These are phyloP conservation scores for Gyps fulvus DNA, from an alignment of 2,113 vertebrate genomes.

Conservation along the genomic window DNA sequence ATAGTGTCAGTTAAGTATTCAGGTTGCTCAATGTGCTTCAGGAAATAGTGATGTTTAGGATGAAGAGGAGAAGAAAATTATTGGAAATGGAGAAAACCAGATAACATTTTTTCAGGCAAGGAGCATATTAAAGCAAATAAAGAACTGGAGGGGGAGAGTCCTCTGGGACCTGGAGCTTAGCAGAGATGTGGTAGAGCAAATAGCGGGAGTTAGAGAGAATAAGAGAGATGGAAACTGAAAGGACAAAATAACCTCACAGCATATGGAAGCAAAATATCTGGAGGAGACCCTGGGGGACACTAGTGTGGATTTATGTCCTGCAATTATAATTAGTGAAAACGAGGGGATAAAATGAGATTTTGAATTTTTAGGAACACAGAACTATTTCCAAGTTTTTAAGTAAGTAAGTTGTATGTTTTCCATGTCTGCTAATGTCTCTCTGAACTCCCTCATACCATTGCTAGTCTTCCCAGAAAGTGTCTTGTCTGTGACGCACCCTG, in stretches of 20 bases:
- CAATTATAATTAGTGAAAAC: constrained; percentile 33
- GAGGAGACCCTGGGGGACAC: background rate
- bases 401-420: background rate
- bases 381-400: background rate
- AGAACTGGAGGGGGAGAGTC: constrained; percentile 1
- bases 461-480: background rate
- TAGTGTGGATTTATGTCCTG: constrained; percentile 31
- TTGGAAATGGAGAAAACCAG: constrained; percentile 7
- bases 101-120: constrained; percentile 18
- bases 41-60: constrained; percentile 30
- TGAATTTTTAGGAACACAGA: background rate
- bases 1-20: background rate
- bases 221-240: constrained; percentile 2
- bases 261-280: constrained; percentile 27
- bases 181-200: constrained; percentile 33
- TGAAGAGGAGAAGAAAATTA: constrained; percentile 41
- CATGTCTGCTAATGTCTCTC: background rate
- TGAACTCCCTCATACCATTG: background rate
- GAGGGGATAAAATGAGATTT: constrained; percentile 26
- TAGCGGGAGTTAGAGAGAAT: background rate
- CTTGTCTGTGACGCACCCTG: background rate
- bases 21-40: background rate
- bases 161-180: constrained; percentile 7
- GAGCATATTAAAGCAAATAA: constrained; percentile 55
- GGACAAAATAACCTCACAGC: constrained; percentile 34